Base-by-base conservation (phyloP, 1,140 invertebrate genomes). In the Atta colombica region DNA sequence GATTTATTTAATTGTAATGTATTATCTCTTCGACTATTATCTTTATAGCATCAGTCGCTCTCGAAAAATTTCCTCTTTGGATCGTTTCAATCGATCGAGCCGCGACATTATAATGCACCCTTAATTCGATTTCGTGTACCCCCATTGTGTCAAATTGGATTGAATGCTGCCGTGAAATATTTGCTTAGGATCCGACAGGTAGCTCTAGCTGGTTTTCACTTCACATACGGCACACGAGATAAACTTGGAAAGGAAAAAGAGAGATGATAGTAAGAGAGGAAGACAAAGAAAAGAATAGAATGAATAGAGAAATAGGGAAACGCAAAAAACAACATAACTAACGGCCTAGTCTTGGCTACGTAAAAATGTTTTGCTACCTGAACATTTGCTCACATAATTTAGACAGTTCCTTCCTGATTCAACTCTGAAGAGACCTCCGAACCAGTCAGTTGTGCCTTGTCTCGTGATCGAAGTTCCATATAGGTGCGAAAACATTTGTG, bases 401-500 rank as follows among this genome's bases (percentile, higher is more conserved):
- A 89, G 31, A 8, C 65, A 53, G 39, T 86, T 81, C 72, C 74
- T 63, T 77, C 51, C 35, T 39, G 1, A 39, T 58, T 63, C 49
- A 39, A 51, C 53, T 55, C 81, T 63, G 18, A 53, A 51, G 72
- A 65, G 66, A 49, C n/a, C 45, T 45, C 45, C 53, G 21, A 28
- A 31, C 14, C 28, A 25, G 12, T 16, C n/a, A 65, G 58, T 66
- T 90, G 68, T 89, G 90, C 87, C 89, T 93, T 89, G 88, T 89
- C 65, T 66, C 28, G 60, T 58, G 68, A 89, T 87, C 75, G 16
- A 49, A 60, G 39, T 21, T 10, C 77, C 66, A 81, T 77, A 28
- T 8, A 68, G 39, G 88, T 88, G 92, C 90, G 92, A 93, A 94
- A 94, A 93, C 90, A 92, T 93, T 94, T 92, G 91, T 91, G 88